Conservation (phyloP, 2,888 invertebrate genomes). For the Cheilosia vernalis region DNA sequence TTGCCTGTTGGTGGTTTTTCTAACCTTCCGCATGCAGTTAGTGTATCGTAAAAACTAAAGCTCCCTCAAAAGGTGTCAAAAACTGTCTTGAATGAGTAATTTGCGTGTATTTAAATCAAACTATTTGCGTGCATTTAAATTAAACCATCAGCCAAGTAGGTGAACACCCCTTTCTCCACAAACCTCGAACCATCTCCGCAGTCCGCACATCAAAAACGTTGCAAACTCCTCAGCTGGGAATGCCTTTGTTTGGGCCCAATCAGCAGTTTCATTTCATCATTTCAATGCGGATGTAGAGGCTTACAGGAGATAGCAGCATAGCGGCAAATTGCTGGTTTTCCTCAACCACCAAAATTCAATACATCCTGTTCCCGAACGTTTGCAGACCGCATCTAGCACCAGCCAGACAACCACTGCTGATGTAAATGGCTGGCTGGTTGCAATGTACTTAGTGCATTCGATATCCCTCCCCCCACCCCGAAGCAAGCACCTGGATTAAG, state of each 20-base stretch:
- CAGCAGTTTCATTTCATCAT: slow-evolving; percentile 59
- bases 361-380: slow-evolving; percentile 9
- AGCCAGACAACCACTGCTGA: slow-evolving; percentile 53
- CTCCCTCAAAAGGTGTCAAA: too few species aligned
- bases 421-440: slow-evolving; percentile 37
- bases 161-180: background rate
- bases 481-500: slow-evolving; percentile 70
- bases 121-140: too few species aligned
- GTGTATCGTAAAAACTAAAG: too few species aligned
- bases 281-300: slow-evolving; percentile 43
- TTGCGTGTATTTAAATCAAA: too few species aligned
- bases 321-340: slow-evolving; percentile 59
- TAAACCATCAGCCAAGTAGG: too few species aligned
- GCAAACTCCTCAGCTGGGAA: background rate
- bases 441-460: slow-evolving; percentile 43
- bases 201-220: background rate
- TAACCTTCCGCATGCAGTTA: too few species aligned
- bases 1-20: too few species aligned
- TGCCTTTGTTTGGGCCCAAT: slow-evolving; percentile 53
- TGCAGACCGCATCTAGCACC: slow-evolving; percentile 34
- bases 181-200: background rate
- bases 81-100: too few species aligned
- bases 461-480: slow-evolving; percentile 21
- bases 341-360: slow-evolving; percentile 54
- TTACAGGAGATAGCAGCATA: slow-evolving; percentile 3